Base-by-base conservation (phyloP, 2,888 invertebrate species). In the Pollenia griseotomentosa region DNA sequence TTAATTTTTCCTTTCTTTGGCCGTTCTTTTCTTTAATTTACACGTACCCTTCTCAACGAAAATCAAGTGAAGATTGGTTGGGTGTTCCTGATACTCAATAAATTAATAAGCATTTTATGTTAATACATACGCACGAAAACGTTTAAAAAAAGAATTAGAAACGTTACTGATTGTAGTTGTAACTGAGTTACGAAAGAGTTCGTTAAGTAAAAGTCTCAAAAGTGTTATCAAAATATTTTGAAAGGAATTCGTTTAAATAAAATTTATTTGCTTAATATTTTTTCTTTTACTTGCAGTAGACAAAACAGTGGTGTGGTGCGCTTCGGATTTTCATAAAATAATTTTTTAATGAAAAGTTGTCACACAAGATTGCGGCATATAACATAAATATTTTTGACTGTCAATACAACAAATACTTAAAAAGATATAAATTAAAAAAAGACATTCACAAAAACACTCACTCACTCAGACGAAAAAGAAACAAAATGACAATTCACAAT, bases 341-440 rank as follows among this genome's bases (percentile, higher is more conserved):
- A 12, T 53, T 51, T 59, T 23, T 1, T 46, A 77, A 63, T 63
- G 79, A 85, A 85, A 75, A 70, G 84, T 85, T 85, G 84, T 70
- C 79, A 79, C 61, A 75, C 79, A 46, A 70, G 80, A 68, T 79
- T 75, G 51, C 23, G 51, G 55, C 16, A 12, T 40, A 71, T 33
- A 33, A 33, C 42, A 61, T 63, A 71, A 63, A 61, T 68, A 79
- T 16, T 71, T 71, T 71, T 71, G 53, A 61, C 51, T 80, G 44
- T 53, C 51, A 61, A 70, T 70, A 51, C 10, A 57, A 55, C 23
- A 14, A 55, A 63, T 63, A 68, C 61, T 63, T 61, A 53, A 65
- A 83, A 65, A 57, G 7, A 82, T 19, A 44, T n/a, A 59, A 73
- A 51, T 33, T 33, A 44, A 63, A 63, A 42, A 80, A 53, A 65